Evolutionary conservation across 2,888 invertebrate species (phyloP).

Genomic region (Drymonia ruficornis): DNA sequence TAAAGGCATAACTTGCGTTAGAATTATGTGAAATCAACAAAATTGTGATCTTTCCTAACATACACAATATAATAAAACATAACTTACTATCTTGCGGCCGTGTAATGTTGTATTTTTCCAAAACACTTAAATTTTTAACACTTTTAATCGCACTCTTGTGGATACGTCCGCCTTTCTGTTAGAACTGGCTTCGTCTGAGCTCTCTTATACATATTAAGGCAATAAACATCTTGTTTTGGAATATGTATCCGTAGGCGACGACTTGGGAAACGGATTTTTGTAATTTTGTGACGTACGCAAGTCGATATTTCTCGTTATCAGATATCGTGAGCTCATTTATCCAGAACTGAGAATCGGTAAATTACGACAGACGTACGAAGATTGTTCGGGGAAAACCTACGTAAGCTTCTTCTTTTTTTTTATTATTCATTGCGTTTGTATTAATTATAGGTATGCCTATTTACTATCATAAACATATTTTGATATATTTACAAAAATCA

Average conservation of each 20-base stretch:
- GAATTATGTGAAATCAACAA: neutral
- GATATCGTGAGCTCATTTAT: neutral
- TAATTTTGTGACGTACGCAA: neutral
- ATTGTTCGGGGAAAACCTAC: neutral
- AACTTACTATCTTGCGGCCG: slow-evolving; percentile 24
- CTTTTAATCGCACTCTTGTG: slow-evolving; percentile 14
- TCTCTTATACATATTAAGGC: slow-evolving; percentile 27
- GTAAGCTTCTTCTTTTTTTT: neutral
- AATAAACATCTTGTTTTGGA: slow-evolving; percentile 35
- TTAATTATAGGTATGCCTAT: too few species aligned
- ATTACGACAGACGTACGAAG: neutral
- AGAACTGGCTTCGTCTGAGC: slow-evolving; percentile 36
- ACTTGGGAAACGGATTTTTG: slow-evolving; percentile 20
- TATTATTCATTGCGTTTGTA: neutral
- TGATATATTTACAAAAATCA: too few species aligned
- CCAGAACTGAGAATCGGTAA: neutral
- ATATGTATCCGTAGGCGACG: slow-evolving; percentile 28
- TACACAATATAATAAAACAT: slow-evolving; percentile 3
- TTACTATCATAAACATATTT: too few species aligned
- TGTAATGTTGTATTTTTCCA: slow-evolving; percentile 7
- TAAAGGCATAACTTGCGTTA: too few species aligned
- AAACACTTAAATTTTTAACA: slow-evolving; percentile 10
- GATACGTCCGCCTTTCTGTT: slow-evolving; percentile 38
- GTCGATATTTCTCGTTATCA: neutral
- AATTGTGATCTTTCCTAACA: too few species aligned